Evolutionary conservation across 2,797 vertebrate species (phyloP), one percentile per base, ranked within the genome.

Genomic region (Alfaro cultratus): DNA sequence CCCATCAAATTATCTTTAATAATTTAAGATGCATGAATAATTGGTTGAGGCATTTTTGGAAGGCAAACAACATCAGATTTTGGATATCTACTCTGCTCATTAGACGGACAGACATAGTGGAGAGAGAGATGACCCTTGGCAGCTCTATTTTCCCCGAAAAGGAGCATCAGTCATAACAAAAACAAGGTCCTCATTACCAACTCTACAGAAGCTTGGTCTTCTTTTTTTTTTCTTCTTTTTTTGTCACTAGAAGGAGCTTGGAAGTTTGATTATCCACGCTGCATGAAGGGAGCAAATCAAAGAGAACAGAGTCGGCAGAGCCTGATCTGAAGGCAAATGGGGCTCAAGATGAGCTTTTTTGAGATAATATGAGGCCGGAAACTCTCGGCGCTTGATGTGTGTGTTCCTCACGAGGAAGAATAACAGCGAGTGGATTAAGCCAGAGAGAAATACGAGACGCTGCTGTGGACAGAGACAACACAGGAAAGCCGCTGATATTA

Each of bases 121-220:
- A 71, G 75, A 80, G 64, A 87, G 68, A 60, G 84, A 85, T 51
- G 21, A 87, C 82, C 86, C 84, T 84, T 55, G 82, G 83, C 90
- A 80, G 60, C 68, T 81, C 81, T 36, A 43, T 83, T 86, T 88
- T 79, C 71, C 67, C 71, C 67, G 85, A 78, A 34, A 67, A 31
- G 43, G 15, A 71, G 13, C n/a, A 5, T 29, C 43, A 74, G 74
- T 78, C 78, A 77, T 74, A 80, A 74, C 55, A 71, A 85, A 86
- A 84, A 86, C 79, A 81, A 81, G 11, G 4, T 80, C 77, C 90
- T 92, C 87, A 90, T 92, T 92, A 91, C 36, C 26, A 78, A 80
- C 74, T 81, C 53, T 76, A 79, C 76, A 80, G 75, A 49, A 80
- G 75, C 72, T 83, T 87, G 75, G 49, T 46, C 74, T 49, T 79